Evolutionary conservation across 2,888 invertebrate genomes (phyloP), one percentile per base, ranked within the genome.

Genomic region (Drosophila nigritarsus): DNA sequence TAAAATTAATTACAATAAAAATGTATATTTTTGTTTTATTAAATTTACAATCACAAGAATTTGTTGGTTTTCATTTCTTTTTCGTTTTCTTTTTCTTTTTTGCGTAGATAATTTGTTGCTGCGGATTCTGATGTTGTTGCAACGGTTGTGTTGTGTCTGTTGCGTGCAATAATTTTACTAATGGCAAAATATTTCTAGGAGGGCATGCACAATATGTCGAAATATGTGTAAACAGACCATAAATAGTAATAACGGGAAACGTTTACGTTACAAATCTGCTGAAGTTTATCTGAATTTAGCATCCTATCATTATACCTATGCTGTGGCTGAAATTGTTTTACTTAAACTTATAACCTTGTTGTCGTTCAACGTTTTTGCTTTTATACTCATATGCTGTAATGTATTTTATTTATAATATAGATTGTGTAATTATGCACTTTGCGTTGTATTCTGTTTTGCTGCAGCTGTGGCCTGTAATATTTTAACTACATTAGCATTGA

Each of bases 401-500:
- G 58, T 83, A 78, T 80, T 70, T 72, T 77, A 85, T 88, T 80
- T 80, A 72, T 82, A 83, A 81, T 85, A 82, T 83, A 83, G 65
- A 80, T 82, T 85, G 80, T 78, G 71, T 82, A 80, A 74, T 85
- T 76, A 78, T 88, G 70, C 75, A 69, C 69, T 69, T 79, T 78
- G 79, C 79, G 75, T 82, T 83, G 79, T 79, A 76, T 61, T 79
- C 66, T 73, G 55, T 72, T 45, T 38, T 73, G 64, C 48, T 70
- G 62, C 64, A 63, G 67, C 64, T 62, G 54, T 54, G 69, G 61
- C 40, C 51, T 64, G 65, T 61, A 66, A 78, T 67, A 83, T 78
- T 56, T 61, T 55, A 58, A 78, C 68, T 88, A 78, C 91, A 94
- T 95, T 96, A 96, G 94, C 96, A 96, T 94, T 96, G 95, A 94